phyloP scores from a whole-genome alignment of 2,888 invertebrate species.

The Teleiodes luculella region DNA sequence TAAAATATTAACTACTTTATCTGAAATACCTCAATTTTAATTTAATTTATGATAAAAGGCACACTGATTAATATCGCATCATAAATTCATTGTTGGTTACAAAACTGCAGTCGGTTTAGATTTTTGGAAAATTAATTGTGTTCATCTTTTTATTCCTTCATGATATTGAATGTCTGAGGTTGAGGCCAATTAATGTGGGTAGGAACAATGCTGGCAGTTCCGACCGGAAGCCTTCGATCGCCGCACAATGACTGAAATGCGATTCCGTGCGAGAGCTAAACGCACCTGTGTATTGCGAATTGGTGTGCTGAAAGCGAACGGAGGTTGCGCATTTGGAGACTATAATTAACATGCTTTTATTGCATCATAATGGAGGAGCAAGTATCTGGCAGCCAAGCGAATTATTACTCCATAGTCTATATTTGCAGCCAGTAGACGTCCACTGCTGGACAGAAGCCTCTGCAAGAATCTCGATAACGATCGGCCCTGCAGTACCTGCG shows the following conservation, averaged over 20 bases:
- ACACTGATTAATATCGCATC: too few relatives aligned
- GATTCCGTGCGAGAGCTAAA: constrained; percentile 1
- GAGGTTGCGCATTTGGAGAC: constrained; percentile 1
- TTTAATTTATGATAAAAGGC: too few relatives aligned
- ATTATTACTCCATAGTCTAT: too few relatives aligned
- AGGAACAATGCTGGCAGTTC: constrained; percentile 68
- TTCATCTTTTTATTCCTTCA: constrained; percentile 51
- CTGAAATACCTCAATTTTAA: too few relatives aligned
- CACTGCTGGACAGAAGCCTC: too few relatives aligned
- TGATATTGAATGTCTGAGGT: constrained; percentile 72
- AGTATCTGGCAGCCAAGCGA: too few relatives aligned
- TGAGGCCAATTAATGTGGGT: constrained; percentile 68
- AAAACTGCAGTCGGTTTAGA: constrained; percentile 37
- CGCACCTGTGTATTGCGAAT: constrained; percentile 8
- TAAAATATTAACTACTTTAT: too few relatives aligned
- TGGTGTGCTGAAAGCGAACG: not conserved
- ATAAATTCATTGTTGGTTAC: too few relatives aligned
- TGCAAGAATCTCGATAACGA: too few relatives aligned
- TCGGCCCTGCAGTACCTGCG: too few relatives aligned
- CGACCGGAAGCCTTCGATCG: constrained; percentile 74
- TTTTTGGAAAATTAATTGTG: constrained; percentile 24
- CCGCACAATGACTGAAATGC: constrained; percentile 6
- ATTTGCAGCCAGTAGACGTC: too few relatives aligned
- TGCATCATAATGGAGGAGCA: not conserved
- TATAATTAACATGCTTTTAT: not conserved